phyloP scores from a whole-genome alignment of 2,113 vertebrate species.

The Columbina picui region DNA sequence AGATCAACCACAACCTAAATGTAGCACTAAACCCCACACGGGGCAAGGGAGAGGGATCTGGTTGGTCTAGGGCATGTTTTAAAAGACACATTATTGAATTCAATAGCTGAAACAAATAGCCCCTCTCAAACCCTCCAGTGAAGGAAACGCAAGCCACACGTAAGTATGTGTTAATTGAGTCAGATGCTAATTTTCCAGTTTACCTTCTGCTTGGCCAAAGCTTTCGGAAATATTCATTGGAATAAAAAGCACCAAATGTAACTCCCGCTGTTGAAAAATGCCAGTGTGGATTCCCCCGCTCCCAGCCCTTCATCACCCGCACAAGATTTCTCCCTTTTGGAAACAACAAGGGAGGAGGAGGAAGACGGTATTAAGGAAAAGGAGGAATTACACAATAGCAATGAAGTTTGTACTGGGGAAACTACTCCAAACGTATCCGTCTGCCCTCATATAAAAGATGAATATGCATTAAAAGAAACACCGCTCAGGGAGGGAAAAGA shows the following conservation, averaged over 20 bases:
- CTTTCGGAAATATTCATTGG: not conserved
- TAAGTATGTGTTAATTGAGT: not conserved
- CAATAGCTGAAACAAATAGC: not conserved
- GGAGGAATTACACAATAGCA: not conserved
- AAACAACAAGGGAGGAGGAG: not conserved
- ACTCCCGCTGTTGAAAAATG: not conserved
- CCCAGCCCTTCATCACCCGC: not conserved
- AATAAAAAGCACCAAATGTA: not conserved
- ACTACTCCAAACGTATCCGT: not conserved
- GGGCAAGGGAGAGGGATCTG: not conserved
- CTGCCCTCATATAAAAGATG: not conserved
- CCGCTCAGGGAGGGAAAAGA: not conserved
- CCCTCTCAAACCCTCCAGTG: not conserved
- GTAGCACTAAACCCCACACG: too few species aligned
- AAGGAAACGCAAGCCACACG: not conserved
- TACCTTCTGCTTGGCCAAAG: not conserved
- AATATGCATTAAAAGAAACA: not conserved
- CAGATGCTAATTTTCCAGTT: not conserved
- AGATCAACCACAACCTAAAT: too few species aligned
- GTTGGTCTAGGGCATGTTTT: not conserved
- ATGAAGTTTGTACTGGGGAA: not conserved
- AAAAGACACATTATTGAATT: not conserved
- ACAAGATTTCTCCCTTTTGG: not conserved
- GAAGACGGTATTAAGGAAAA: not conserved
- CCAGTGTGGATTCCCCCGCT: accelerated